Base-by-base conservation (phyloP, 2,888 invertebrate genomes). In the Xylophagus ater region DNA sequence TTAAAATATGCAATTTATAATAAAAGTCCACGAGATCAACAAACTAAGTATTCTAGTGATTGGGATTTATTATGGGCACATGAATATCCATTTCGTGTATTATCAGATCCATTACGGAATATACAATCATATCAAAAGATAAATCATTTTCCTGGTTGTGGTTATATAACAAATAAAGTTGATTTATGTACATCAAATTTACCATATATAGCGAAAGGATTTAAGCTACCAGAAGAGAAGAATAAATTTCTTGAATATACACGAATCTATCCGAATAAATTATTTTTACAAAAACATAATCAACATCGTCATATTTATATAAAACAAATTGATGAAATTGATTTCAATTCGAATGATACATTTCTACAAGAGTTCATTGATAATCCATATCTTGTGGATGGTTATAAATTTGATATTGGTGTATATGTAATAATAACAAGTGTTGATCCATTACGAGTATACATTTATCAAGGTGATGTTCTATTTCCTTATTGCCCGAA, bases 361-460 rank as follows among this genome's bases (percentile, higher is more conserved):
- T 97, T 97, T 61, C 74, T 96, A 3, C 96, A 96, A 58, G 85
- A 93, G 61, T 97, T 81, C 60, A 71, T 97, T 15, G 78, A 81
- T 49, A 82, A 78, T 46, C 96, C 96, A 4, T 78, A 85, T 51
- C 68, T 97, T 13, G 81, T 97, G 4, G 90, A 90, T 60, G 90
- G 89, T 2, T 77, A 87, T 60, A 94, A 93, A 67, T 97, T 97
- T 64, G 97, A 97, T 65, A 86, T 97, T 60, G 96, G 96, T 7
- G 78, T 97, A 41, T 97, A 97, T 58, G 85, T 87, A 0, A 80
- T 84, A 1, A 66, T 96, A 14, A 94, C 93, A 0, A 93, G 92
- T 0, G 71, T 96, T 2, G 76, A 89, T 62, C 96, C 97, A 1
- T 64, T 97, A 15, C 70, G 93, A 48, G 76, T 84, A 2, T 97